Conservation (phyloP, 92 coral and sea anemone genomes). For the Metridium senile region DNA sequence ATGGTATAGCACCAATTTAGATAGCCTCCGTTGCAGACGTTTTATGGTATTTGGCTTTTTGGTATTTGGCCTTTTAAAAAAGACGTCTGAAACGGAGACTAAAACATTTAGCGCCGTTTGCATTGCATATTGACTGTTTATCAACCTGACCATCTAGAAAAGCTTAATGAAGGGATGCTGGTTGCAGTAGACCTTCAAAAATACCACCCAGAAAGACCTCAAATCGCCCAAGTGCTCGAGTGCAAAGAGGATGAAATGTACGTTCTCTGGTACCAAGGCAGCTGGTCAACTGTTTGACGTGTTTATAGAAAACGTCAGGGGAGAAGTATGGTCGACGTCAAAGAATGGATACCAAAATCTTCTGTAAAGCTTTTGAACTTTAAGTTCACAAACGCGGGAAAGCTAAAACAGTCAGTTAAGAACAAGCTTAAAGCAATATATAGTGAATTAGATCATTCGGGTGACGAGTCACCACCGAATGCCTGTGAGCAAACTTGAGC, state of each 20-base stretch:
- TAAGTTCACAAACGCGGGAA: neutral
- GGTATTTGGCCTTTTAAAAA: too few species aligned
- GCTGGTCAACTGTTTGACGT: neutral
- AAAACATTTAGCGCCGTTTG: too few species aligned
- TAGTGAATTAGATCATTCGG: too few species aligned
- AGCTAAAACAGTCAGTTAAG: slow-evolving; percentile 2
- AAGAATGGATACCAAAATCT: neutral
- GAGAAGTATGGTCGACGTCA: slow-evolving; percentile 9
- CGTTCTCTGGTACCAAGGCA: neutral
- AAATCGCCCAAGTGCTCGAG: neutral
- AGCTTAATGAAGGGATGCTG: neutral
- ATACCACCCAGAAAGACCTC: neutral
- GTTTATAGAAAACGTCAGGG: slow-evolving; percentile 2
- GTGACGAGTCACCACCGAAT: too few species aligned
- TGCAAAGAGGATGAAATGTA: neutral
- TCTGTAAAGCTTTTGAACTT: slow-evolving; percentile 12
- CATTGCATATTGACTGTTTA: too few species aligned
- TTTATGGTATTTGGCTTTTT: too few species aligned
- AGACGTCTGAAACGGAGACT: too few species aligned
- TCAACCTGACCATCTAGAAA: neutral
- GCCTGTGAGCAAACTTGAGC: too few species aligned
- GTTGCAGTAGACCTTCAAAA: neutral
- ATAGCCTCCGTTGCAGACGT: too few species aligned
- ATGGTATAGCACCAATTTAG: too few species aligned
- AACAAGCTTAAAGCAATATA: neutral